phyloP scores from a whole-genome alignment of 2,797 vertebrate genomes.

The Stomatorhinus walkeri region DNA sequence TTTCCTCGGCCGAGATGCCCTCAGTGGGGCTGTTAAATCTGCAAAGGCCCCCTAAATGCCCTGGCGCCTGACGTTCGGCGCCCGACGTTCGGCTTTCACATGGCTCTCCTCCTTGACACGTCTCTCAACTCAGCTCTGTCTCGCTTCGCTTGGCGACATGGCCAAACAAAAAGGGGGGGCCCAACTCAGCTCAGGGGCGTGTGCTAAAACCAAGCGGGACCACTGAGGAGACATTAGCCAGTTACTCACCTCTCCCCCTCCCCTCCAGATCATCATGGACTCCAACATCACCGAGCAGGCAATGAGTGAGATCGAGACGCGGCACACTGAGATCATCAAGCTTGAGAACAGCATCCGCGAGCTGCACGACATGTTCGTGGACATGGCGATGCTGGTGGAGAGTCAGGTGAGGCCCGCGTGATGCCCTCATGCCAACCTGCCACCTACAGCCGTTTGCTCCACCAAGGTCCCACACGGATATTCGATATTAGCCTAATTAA shows the following conservation, averaged over 20 bases:
- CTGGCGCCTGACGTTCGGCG: neutral
- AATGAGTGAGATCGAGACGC: conserved; percentile 85
- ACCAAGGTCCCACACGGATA: neutral
- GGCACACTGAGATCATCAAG: conserved; percentile 90
- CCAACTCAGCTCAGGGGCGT: neutral
- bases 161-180: too few relatives aligned
- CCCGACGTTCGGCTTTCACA: neutral
- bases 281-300: conserved; percentile 87
- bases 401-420: conserved; percentile 73
- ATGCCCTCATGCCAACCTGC: neutral
- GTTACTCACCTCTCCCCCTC: neutral
- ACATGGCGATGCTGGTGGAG: conserved; percentile 95
- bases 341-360: conserved; percentile 92
- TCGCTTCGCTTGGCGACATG: neutral
- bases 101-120: neutral
- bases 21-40: neutral
- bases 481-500: neutral
- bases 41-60: neutral
- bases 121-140: neutral
- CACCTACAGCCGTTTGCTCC: neutral
- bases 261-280: conserved; percentile 82
- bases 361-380: conserved; percentile 94
- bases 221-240: neutral
- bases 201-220: neutral
- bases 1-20: neutral